Percentiles rank a stretch among this genome's conserved stretches.
phyloP scores from a whole-genome alignment of 2,113 vertebrate species.

The Phaethon lepturus region DNA sequence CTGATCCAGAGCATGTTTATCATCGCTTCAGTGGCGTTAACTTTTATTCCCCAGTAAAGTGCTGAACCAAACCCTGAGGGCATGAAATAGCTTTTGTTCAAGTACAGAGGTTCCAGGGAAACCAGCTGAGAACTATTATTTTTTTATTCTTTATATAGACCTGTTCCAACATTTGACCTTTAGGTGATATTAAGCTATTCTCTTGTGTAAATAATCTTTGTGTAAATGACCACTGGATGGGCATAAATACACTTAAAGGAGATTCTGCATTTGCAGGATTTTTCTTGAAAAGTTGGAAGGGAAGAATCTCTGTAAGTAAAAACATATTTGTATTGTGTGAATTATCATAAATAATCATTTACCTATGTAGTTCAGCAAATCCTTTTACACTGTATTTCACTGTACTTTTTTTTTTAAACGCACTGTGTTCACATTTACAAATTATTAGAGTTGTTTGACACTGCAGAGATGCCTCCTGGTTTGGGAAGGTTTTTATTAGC shows the following conservation, averaged over 20 bases:
- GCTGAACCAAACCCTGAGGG: not conserved
- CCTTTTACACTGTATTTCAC: not conserved
- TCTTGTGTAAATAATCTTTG: not conserved
- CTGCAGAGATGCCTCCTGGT: not conserved
- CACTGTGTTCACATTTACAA: not conserved
- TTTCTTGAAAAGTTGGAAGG: not conserved
- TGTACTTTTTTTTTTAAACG: not conserved
- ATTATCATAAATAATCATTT: not conserved
- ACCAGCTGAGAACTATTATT: not conserved
- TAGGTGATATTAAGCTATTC: not conserved
- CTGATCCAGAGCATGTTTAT: not conserved
- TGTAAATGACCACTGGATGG: not conserved
- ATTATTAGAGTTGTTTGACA: not conserved
- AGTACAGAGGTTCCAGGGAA: not conserved
- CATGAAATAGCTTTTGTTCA: not conserved
- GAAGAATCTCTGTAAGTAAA: not conserved
- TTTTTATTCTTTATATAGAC: not conserved
- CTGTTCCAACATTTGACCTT: not conserved
- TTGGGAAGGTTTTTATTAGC: not conserved
- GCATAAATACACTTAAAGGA: not conserved
- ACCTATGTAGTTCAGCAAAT: not conserved
- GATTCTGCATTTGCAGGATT: not conserved
- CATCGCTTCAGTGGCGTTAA: not conserved
- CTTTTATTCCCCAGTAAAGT: not conserved
- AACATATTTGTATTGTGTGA: not conserved